Evolutionary conservation across 2,113 vertebrate genomes (phyloP).

Genomic region (Cyprinodon variegatus): DNA sequence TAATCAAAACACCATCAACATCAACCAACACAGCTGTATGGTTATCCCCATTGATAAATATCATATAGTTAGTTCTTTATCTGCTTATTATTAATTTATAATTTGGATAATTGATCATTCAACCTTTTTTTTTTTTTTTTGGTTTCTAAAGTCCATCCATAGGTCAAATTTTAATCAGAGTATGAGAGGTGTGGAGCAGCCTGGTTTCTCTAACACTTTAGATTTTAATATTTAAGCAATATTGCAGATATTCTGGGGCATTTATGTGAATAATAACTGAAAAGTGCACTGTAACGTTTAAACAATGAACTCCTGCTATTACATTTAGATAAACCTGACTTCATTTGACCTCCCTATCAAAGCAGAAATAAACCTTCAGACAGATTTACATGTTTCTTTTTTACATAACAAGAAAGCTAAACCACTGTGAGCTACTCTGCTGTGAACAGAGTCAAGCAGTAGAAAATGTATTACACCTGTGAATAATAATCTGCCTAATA

Average conservation of each 20-base stretch:
- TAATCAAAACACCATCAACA: too few species aligned
- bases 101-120: too few species aligned
- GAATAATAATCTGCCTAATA: conserved; percentile 56
- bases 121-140: too few species aligned
- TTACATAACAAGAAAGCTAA: conserved; percentile 17
- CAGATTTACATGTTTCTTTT: conserved; percentile 3
- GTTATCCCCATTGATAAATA: too few species aligned
- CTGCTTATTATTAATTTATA: too few species aligned
- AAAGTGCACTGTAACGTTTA: neutral
- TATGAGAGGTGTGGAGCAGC: neutral
- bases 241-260: neutral
- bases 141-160: too few species aligned
- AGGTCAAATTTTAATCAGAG: too few species aligned
- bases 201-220: neutral
- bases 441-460: conserved; percentile 42
- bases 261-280: conserved; percentile 15
- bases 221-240: neutral
- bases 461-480: conserved; percentile 22
- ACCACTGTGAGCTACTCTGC: conserved; percentile 33
- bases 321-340: conserved; percentile 8
- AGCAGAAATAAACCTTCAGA: conserved; percentile 12
- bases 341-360: conserved; percentile 6
- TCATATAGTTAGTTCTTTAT: too few species aligned
- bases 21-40: too few species aligned
- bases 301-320: neutral